Percentiles rank a stretch among this genome's conserved stretches.
phyloP scores from a whole-genome alignment of 2,888 invertebrate species.

The Disparrhopalites patrizii region DNA sequence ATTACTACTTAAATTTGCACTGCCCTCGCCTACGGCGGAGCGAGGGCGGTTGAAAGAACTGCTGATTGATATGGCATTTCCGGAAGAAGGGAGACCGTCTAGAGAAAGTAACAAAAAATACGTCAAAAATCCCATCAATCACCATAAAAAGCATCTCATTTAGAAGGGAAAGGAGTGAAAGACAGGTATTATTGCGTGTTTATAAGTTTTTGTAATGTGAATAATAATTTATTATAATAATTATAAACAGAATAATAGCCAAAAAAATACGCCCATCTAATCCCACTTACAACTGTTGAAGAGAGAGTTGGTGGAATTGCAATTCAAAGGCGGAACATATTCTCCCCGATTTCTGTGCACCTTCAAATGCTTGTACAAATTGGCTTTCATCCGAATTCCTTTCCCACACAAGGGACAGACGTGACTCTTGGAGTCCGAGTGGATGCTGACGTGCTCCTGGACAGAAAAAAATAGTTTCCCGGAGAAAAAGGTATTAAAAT shows the following conservation, averaged over 20 bases:
- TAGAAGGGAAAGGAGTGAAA: too few species aligned
- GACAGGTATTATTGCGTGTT: neutral
- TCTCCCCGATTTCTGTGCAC: conserved; percentile 35
- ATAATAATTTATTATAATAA: too few species aligned
- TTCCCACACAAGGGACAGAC: conserved; percentile 34
- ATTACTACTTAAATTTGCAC: too few species aligned
- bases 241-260: too few species aligned
- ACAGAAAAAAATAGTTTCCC: neutral
- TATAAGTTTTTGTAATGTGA: too few species aligned
- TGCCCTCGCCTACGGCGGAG: too few species aligned
- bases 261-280: too few species aligned
- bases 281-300: conserved; percentile 24
- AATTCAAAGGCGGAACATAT: conserved; percentile 29
- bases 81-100: conserved; percentile 18
- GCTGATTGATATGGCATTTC: conserved; percentile 18
- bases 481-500: neutral
- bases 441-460: conserved; percentile 33
- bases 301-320: conserved; percentile 12
- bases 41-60: neutral
- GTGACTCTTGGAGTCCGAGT: conserved; percentile 31
- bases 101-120: neutral
- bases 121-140: too few species aligned
- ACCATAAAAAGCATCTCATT: too few species aligned
- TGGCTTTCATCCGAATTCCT: conserved; percentile 35
- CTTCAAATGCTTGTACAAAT: conserved; percentile 34